Evolutionary conservation across 2,797 vertebrate species (phyloP), one percentile per base, ranked within the genome.

Genomic region (Brachymystax lenok): DNA sequence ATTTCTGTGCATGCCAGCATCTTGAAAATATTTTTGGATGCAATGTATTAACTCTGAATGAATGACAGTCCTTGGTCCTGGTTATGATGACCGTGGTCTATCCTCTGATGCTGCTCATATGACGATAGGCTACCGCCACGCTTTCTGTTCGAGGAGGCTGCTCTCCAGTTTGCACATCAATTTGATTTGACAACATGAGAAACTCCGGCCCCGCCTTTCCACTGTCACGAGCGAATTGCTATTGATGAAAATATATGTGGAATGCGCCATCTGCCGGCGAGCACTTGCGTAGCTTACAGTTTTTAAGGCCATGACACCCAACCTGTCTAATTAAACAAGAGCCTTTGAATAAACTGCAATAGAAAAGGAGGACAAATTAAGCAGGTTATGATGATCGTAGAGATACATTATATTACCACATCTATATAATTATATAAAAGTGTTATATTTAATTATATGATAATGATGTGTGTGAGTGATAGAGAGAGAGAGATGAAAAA

Each of bases 1-100:
- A 96, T 92, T 83, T 95, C 95, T 7, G 94, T 91, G 33, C 96
- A 96, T 69, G 95, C 94, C 92, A 96, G 89, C 95, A 95, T 95
- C 76, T 89, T 79, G 56, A 56, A 35, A 69, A 33, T 50, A 40
- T 28, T 64, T 73, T 73, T 16, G 28, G 19, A 35, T 35, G 56
- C 30, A 46, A 73, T 63, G 14, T 35, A 21, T 21, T 16, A 30
- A 16, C 27, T 52, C 14, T 35, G n/a, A 59, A 46, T 40, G 19
- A 28, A 52, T 21, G 24, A 33, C 46, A 54, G 17, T 68, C 24
- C 28, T 68, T 52, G 63, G 2, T 51, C 17, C 46, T 21, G 19
- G 27, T 30, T 27, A 73, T 73, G 2, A 30, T 74, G 61, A 28
- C 30, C 13, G 35, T 14, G 19, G 19, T 35, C 59, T 64, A 59